Conservation (phyloP, 2,797 vertebrate genomes). For the Leuciscus waleckii region DNA sequence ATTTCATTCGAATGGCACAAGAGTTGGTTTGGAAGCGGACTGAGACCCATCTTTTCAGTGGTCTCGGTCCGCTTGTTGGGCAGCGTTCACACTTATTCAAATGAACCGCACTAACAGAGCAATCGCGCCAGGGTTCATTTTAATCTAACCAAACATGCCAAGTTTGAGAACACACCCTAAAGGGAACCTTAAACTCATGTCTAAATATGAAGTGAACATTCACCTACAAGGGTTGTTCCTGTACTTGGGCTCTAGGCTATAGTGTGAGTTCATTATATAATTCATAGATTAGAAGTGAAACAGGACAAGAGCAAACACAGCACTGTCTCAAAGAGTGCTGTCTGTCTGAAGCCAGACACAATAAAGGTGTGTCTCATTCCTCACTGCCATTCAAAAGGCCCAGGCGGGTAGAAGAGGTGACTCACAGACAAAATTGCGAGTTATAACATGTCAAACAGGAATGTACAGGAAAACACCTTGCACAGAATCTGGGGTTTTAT, state of each 20-base stretch:
- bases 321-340: conserved; percentile 41
- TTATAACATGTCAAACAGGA: conserved; percentile 51
- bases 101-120: too few relatives aligned
- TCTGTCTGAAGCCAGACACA: conserved; percentile 54
- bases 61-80: too few relatives aligned
- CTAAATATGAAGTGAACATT: conserved; percentile 41
- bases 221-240: conserved; percentile 23
- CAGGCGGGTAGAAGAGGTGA: conserved; percentile 16
- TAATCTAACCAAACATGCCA: too few relatives aligned
- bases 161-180: neutral
- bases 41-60: too few relatives aligned
- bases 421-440: conserved; percentile 52
- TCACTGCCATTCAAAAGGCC: conserved; percentile 19
- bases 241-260: conserved; percentile 13
- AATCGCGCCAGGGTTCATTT: too few relatives aligned
- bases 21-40: too few relatives aligned
- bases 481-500: neutral
- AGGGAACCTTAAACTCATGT: conserved; percentile 6
- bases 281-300: conserved; percentile 41
- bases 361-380: conserved; percentile 56
- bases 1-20: too few relatives aligned
- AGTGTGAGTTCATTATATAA: conserved; percentile 16
- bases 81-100: too few relatives aligned
- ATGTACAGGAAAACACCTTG: conserved; percentile 35
- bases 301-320: conserved; percentile 50